phyloP scores from a whole-genome alignment of 2,113 vertebrate species.

The Hyperoodon ampullatus region DNA sequence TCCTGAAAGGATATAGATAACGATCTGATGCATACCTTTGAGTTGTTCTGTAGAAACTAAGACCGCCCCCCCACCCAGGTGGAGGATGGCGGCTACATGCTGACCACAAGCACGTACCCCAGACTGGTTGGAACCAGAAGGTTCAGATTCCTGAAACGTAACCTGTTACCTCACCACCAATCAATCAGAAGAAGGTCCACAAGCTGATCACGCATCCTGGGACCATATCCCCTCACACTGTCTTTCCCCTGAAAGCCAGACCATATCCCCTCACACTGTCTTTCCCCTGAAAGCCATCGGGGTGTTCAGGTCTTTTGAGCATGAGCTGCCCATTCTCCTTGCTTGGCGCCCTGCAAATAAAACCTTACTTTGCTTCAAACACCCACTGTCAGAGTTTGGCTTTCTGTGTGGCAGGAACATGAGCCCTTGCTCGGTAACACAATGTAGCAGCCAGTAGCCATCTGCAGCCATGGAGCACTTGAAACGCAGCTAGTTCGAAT shows the following conservation, averaged over 20 bases:
- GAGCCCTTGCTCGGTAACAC: background rate
- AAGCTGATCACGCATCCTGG: background rate
- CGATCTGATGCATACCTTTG: background rate
- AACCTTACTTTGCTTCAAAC: background rate
- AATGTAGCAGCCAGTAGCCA: background rate
- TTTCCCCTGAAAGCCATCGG: background rate
- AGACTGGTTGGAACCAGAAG: background rate
- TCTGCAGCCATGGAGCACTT: rapidly evolving
- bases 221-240: background rate
- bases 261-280: background rate
- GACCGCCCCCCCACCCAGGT: background rate
- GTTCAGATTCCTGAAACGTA: background rate
- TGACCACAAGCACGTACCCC: background rate
- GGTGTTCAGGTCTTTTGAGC: background rate
- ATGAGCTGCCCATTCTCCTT: background rate
- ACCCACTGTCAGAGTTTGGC: background rate
- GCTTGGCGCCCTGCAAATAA: background rate
- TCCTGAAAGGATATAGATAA: background rate
- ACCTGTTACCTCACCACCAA: background rate
- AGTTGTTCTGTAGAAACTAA: background rate
- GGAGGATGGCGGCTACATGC: background rate
- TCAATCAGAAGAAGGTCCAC: background rate
- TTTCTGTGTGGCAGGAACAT: background rate
- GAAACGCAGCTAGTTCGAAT: background rate
- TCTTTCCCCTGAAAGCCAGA: background rate